Percentiles rank a stretch among this genome's conserved stretches.
These are phyloP conservation scores for Marisa cornuarietis DNA, from an alignment of 1,140 invertebrate genomes.

Conservation along the genomic window DNA sequence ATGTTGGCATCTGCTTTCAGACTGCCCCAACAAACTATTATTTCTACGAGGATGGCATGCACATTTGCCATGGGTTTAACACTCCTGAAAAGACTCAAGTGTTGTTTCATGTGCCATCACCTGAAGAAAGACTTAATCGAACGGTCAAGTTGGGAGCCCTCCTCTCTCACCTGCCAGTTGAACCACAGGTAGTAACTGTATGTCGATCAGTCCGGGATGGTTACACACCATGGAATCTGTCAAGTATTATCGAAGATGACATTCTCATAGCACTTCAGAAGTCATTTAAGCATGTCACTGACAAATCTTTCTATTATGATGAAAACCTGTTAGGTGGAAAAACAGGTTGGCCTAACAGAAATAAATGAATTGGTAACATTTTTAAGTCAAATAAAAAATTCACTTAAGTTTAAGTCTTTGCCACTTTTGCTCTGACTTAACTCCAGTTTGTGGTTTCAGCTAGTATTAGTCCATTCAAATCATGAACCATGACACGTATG, in stretches of 20 bases:
- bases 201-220: slow-evolving; percentile 54
- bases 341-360: slow-evolving; percentile 44
- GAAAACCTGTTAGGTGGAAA: slow-evolving; percentile 50
- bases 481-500: too few species aligned
- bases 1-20: slow-evolving; percentile 48
- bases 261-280: slow-evolving; percentile 31
- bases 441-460: too few species aligned
- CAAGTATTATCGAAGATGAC: slow-evolving; percentile 35
- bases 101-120: slow-evolving; percentile 39
- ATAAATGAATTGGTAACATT: slow-evolving; percentile 10
- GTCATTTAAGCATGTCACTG: slow-evolving; percentile 29
- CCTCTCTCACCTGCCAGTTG: slow-evolving; percentile 15
- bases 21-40: slow-evolving; percentile 41
- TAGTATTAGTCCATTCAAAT: too few species aligned
- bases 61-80: slow-evolving; percentile 48
- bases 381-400: too few species aligned
- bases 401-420: too few species aligned
- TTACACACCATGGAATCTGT: slow-evolving; percentile 46
- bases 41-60: slow-evolving; percentile 21
- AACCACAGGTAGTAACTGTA: slow-evolving; percentile 40
- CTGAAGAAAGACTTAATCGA: slow-evolving; percentile 33
- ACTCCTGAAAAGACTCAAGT: slow-evolving; percentile 39
- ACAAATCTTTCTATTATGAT: slow-evolving; percentile 42
- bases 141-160: slow-evolving; percentile 32
- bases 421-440: too few species aligned